Conservation (phyloP, 1,140 invertebrate genomes). For the Orussus abietinus region DNA sequence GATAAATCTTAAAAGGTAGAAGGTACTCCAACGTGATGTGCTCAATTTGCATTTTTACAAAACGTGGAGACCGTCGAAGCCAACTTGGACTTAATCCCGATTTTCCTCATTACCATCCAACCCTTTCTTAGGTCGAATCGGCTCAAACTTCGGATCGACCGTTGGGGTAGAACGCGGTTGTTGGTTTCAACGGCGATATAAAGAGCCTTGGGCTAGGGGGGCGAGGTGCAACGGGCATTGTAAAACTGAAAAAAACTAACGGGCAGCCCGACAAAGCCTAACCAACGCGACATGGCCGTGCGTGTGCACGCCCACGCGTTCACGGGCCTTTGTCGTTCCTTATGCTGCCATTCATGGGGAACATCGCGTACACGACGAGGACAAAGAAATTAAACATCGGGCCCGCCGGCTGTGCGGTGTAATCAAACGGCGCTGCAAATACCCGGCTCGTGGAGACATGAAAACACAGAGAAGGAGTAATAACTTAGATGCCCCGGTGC, state of each 20-base stretch:
- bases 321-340: constrained; percentile 23
- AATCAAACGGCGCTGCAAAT: constrained; percentile 25
- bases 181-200: too few species aligned
- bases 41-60: too few species aligned
- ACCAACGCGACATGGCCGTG: too few species aligned
- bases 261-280: constrained; percentile 20
- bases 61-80: too few species aligned
- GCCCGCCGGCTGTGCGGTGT: constrained; percentile 23
- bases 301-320: constrained; percentile 5
- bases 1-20: too few species aligned
- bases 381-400: constrained; percentile 33
- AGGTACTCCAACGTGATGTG: too few species aligned
- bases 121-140: too few species aligned
- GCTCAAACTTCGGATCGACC: too few species aligned
- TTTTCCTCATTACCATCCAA: too few species aligned
- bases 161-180: too few species aligned
- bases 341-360: constrained; percentile 22
- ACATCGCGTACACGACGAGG: constrained; percentile 10
- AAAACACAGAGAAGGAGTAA: not conserved
- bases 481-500: not conserved
- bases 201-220: constrained; percentile 10
- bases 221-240: not conserved
- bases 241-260: constrained; percentile 25
- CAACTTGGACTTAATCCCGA: too few species aligned
- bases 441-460: constrained; percentile 6